phyloP scores from a whole-genome alignment of 2,888 invertebrate species.

The Koerneria pararmatus region DNA sequence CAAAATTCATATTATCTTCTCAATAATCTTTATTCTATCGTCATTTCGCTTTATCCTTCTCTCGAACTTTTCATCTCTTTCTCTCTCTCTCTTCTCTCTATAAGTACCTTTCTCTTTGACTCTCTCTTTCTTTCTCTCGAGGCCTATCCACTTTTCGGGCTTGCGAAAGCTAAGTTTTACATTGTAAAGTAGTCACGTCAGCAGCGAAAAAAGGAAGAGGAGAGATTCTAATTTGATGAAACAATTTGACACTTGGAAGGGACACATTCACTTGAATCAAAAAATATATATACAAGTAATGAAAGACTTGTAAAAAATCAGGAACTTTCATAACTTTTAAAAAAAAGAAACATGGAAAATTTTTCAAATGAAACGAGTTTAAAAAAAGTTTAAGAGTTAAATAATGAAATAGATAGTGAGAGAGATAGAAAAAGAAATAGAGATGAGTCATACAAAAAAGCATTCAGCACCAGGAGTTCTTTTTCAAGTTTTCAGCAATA shows the following conservation, averaged over 20 bases:
- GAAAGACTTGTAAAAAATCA: no score
- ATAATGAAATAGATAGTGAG: neutral
- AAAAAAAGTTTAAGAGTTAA: neutral
- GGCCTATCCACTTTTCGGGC: neutral
- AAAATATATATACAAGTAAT: no score
- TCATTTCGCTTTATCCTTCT: no score
- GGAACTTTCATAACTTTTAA: no score
- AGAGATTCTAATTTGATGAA: neutral
- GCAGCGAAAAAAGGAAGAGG: neutral
- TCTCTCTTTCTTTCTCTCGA: neutral
- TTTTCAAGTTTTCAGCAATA: no score
- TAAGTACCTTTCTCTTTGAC: neutral
- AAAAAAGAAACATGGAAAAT: no score
- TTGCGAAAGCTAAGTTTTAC: conserved; percentile 12
- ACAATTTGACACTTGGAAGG: neutral
- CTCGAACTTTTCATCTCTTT: no score
- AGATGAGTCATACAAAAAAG: no score
- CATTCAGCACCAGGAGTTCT: no score
- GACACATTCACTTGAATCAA: neutral
- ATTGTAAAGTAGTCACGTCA: no score
- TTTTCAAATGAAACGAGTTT: neutral
- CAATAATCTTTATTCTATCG: no score
- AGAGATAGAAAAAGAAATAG: neutral
- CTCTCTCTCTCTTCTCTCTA: neutral
- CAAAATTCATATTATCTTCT: no score